These are phyloP conservation scores for Zaprionus bogoriensis DNA, from an alignment of 2,888 invertebrate species.

Conservation along the genomic window DNA sequence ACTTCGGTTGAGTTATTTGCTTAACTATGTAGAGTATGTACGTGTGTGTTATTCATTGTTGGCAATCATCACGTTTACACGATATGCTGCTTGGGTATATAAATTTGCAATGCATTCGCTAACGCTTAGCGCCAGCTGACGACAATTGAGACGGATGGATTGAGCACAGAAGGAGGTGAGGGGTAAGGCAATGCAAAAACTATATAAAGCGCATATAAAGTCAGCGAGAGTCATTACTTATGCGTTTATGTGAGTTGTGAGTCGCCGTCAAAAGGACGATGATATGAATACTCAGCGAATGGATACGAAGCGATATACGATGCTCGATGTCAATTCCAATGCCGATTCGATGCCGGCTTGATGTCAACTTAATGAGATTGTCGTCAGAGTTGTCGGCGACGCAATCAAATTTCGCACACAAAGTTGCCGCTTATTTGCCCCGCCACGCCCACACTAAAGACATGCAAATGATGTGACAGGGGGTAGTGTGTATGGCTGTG, in stretches of 20 bases:
- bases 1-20: not conserved
- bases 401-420: constrained; percentile 61
- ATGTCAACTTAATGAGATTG: constrained; percentile 68
- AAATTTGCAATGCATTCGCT: constrained; percentile 1
- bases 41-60: too few relatives aligned
- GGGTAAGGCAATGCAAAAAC: not conserved
- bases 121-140: not conserved
- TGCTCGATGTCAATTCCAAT: constrained; percentile 10
- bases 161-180: not conserved
- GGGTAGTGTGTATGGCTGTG: not conserved
- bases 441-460: constrained; percentile 24
- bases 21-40: not conserved
- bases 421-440: constrained; percentile 43
- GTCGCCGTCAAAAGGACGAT: constrained; percentile 21
- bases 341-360: constrained; percentile 47
- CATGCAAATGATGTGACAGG: constrained; percentile 66
- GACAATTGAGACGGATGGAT: not conserved
- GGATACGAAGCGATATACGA: constrained; percentile 5
- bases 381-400: constrained; percentile 52
- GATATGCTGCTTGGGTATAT: not conserved
- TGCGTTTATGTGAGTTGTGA: constrained; percentile 30
- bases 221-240: constrained; percentile 36
- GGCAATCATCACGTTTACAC: not conserved
- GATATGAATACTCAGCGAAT: constrained; percentile 23
- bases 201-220: constrained; percentile 30